Conservation (phyloP, 2,888 invertebrate genomes). For the Scaptomyza tumidula region DNA sequence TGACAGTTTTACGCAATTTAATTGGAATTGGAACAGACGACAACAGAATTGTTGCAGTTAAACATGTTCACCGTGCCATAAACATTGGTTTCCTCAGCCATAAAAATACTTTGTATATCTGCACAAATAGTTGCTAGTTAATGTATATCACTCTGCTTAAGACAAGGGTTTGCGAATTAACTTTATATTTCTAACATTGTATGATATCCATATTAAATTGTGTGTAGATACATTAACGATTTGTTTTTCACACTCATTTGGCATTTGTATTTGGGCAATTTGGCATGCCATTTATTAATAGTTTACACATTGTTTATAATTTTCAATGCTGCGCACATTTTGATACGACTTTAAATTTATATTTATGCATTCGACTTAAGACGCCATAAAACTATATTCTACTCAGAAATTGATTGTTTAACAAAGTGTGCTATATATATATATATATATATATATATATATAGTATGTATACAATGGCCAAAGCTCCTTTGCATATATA, state of each 20-base stretch:
- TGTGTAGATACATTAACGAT: constrained; percentile 16
- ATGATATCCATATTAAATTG: too few species aligned
- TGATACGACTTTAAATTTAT: constrained; percentile 39
- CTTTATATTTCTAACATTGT: too few species aligned
- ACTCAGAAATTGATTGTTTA: constrained; percentile 17
- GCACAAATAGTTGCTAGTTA: too few species aligned
- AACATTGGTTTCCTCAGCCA: too few species aligned
- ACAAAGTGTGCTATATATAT: neutral
- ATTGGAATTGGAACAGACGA: neutral
- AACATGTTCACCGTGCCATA: neutral
- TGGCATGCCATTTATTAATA: constrained; percentile 42
- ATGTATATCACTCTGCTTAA: neutral
- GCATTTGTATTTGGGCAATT: constrained; percentile 37
- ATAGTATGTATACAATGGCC: too few species aligned
- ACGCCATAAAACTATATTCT: constrained; percentile 31
- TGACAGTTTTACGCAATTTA: neutral
- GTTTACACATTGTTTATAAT: constrained; percentile 56
- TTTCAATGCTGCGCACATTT: constrained; percentile 26
- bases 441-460: too few species aligned
- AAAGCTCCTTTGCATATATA: neutral
- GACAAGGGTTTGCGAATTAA: constrained; percentile 11
- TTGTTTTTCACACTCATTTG: constrained; percentile 42
- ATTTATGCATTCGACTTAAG: constrained; percentile 37
- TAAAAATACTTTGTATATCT: too few species aligned
- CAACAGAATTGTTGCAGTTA: neutral